phyloP scores from a whole-genome alignment of 2,113 vertebrate species.

The Epinephelus moara region DNA sequence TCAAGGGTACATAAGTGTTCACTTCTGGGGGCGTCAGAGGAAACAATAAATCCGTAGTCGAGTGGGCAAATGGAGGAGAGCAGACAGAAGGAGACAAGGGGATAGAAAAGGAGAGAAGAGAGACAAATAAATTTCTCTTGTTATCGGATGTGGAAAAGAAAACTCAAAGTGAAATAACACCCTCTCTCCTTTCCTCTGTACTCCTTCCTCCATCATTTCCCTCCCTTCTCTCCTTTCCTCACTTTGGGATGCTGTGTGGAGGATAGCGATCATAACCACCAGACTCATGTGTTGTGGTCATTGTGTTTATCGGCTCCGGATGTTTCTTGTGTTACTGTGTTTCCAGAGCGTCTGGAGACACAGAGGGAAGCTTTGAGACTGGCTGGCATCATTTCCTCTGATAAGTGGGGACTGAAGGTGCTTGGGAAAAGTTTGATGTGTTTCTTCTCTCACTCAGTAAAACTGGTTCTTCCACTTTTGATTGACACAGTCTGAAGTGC shows the following conservation, averaged over 20 bases:
- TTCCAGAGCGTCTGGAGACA: conserved; percentile 44
- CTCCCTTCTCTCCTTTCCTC: conserved; percentile 58
- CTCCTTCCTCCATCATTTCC: conserved; percentile 13
- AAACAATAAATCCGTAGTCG: conserved; percentile 18
- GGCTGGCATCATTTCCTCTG: conserved; percentile 58
- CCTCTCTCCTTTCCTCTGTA: conserved; percentile 15
- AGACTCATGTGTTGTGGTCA: conserved; percentile 55
- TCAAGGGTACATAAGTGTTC: not conserved
- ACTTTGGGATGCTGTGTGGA: conserved; percentile 39
- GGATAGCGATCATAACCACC: conserved; percentile 58
- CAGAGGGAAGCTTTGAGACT: conserved; percentile 54
- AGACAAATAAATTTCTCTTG: conserved; percentile 1
- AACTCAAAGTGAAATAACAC: conserved; percentile 40
- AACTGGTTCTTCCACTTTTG: conserved; percentile 19
- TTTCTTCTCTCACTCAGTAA: not conserved
- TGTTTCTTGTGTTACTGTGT: conserved; percentile 64
- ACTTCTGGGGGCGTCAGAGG: not conserved
- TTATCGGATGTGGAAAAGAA: conserved; percentile 52
- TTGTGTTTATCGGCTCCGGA: conserved; percentile 59
- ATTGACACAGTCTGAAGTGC: not conserved
- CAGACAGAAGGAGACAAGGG: not conserved
- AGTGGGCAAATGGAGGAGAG: not conserved
- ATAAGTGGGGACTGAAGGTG: conserved; percentile 50
- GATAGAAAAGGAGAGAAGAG: not conserved
- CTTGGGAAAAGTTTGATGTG: conserved; percentile 24